A percentile compares a stretch with the other conserved stretches of the same genome.
Evolutionary conservation across 2,888 invertebrate species (phyloP).

Genomic region (Parochlus steinenii): DNA sequence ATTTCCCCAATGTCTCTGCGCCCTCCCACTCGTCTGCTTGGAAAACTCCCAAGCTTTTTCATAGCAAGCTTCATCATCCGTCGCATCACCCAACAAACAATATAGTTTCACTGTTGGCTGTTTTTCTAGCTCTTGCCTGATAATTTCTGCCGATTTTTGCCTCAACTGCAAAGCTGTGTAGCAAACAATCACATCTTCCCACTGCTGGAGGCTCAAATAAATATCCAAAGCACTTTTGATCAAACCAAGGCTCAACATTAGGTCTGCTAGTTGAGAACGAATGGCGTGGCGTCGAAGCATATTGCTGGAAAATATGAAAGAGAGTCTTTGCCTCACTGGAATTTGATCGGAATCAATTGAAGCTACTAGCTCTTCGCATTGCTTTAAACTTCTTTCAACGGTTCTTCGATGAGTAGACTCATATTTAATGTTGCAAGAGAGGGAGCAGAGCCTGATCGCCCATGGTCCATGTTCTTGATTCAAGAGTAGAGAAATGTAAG

Average conservation of each 20-base stretch:
- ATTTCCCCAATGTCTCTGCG: constrained; percentile 78
- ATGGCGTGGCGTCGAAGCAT: constrained; percentile 61
- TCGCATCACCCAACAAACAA: constrained; percentile 83
- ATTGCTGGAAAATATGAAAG: constrained; percentile 52
- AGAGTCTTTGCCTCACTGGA: constrained; percentile 27
- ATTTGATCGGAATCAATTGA: constrained; percentile 26
- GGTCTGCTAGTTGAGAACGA: constrained; percentile 57
- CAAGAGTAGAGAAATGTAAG: constrained; percentile 51
- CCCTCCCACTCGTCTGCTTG: constrained; percentile 58
- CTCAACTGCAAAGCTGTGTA: constrained; percentile 68
- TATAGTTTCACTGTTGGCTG: constrained; percentile 72
- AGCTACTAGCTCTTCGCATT: constrained; percentile 64
- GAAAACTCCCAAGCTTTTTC: constrained; percentile 87
- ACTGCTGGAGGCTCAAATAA: constrained; percentile 56
- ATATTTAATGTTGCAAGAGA: constrained; percentile 57
- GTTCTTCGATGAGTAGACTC: constrained; percentile 65
- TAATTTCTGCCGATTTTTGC: constrained; percentile 83
- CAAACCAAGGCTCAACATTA: constrained; percentile 64
- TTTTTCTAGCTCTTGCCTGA: constrained; percentile 59
- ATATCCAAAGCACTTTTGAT: constrained; percentile 71
- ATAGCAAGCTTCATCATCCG: constrained; percentile 61
- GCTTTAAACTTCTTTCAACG: constrained; percentile 74
- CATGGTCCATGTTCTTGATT: constrained; percentile 54
- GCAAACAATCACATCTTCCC: constrained; percentile 88
- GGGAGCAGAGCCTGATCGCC: constrained; percentile 54